Conservation (phyloP, 2,888 invertebrate genomes). For the Torymus auratus region DNA sequence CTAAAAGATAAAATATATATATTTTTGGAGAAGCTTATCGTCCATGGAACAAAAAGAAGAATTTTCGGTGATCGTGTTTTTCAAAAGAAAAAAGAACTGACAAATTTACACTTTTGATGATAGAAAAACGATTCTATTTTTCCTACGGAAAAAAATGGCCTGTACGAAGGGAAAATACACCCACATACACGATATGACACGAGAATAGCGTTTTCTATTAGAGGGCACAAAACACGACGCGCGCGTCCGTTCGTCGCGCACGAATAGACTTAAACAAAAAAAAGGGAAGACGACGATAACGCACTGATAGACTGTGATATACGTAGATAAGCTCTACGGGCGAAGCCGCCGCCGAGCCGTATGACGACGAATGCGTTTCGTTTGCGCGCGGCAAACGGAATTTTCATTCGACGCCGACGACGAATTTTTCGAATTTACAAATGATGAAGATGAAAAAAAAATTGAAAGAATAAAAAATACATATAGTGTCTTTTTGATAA, state of each 20-base stretch:
- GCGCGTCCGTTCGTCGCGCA: slow-evolving; percentile 21
- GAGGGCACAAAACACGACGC: slow-evolving; percentile 33
- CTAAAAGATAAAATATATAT: no score
- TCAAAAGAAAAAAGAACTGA: neutral
- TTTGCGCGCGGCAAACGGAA: slow-evolving; percentile 49
- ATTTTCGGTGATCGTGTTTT: no score
- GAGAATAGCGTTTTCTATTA: slow-evolving; percentile 18
- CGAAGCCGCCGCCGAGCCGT: slow-evolving; percentile 5
- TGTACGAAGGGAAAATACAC: no score
- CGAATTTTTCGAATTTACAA: neutral
- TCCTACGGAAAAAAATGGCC: no score
- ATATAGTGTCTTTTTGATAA: neutral
- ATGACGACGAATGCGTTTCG: slow-evolving; percentile 48
- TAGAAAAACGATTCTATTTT: no score
- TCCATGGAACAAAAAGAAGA: no score
- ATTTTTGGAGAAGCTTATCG: no score
- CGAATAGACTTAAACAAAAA: slow-evolving; percentile 47
- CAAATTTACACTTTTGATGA: no score
- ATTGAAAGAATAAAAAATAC: no score
- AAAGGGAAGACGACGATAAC: slow-evolving; percentile 41
- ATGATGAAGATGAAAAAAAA: no score
- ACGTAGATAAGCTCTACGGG: slow-evolving; percentile 52
- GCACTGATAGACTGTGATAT: slow-evolving; percentile 60
- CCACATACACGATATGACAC: neutral
- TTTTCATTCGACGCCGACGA: slow-evolving; percentile 30